Conservation (phyloP, 2,797 vertebrate genomes). For the Cirrhinus molitorella region DNA sequence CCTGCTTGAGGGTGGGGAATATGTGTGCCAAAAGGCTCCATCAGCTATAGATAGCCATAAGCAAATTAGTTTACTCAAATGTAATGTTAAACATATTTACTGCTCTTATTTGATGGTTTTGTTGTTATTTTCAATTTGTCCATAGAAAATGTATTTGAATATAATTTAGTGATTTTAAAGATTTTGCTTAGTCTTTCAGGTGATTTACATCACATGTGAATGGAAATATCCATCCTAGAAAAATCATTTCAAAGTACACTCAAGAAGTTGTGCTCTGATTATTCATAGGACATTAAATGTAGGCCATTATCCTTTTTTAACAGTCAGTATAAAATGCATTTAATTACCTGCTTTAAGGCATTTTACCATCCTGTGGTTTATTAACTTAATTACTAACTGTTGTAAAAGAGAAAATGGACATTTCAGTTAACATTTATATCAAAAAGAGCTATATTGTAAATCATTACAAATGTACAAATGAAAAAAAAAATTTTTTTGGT, state of each 20-base stretch:
- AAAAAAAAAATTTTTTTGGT: too few species aligned
- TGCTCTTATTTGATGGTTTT: not conserved
- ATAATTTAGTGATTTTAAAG: not conserved
- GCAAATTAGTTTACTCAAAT: not conserved
- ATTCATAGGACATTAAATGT: slow-evolving; percentile 70
- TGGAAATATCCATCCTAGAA: slow-evolving; percentile 67
- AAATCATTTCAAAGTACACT: slow-evolving; percentile 74
- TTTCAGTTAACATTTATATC: not conserved
- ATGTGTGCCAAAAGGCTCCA: not conserved
- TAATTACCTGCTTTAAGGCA: slow-evolving; percentile 67
- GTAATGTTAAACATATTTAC: not conserved
- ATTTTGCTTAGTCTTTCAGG: not conserved
- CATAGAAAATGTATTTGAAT: not conserved
- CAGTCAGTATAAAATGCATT: slow-evolving; percentile 59
- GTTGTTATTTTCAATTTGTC: not conserved
- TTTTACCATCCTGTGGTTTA: slow-evolving; percentile 65
- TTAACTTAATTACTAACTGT: slow-evolving; percentile 57
- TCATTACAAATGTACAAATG: not conserved
- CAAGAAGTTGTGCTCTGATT: slow-evolving; percentile 62
- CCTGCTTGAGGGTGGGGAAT: too few species aligned
- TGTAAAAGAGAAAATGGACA: slow-evolving; percentile 36
- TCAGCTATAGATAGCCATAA: not conserved
- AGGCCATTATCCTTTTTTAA: slow-evolving; percentile 74
- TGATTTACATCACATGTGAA: not conserved
- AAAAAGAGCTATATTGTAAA: not conserved